A percentile compares a stretch with the other conserved stretches of the same genome.
Conservation (phyloP, 2,113 vertebrate genomes). For the Heloderma charlesbogerti region DNA sequence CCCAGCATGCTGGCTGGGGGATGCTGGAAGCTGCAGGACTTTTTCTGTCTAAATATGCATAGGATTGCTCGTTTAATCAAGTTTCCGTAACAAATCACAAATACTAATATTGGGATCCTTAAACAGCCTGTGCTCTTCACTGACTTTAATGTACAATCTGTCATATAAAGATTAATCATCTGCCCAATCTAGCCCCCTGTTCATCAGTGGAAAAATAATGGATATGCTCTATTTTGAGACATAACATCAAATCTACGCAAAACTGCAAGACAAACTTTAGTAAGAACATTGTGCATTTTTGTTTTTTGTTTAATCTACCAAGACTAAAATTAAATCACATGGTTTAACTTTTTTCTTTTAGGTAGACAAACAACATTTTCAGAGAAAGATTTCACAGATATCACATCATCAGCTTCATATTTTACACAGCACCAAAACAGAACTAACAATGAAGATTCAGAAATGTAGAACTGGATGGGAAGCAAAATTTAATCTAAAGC, state of each 20-base stretch:
- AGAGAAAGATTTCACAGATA: neutral
- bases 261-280: neutral
- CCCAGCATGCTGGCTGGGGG: too few species aligned
- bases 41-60: too few species aligned
- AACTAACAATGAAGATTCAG: fast-evolving
- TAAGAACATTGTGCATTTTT: neutral
- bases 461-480: neutral
- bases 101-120: constrained; percentile 16
- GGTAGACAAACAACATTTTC: neutral
- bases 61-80: neutral
- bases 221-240: constrained; percentile 29
- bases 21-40: too few species aligned
- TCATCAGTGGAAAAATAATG: constrained; percentile 39
- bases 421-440: fast-evolving
- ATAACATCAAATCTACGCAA: neutral
- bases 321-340: neutral
- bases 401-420: neutral
- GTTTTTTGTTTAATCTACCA: neutral
- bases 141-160: constrained; percentile 34
- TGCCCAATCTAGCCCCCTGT: neutral
- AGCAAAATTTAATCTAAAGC: neutral
- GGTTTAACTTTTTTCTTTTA: neutral
- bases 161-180: constrained; percentile 35
- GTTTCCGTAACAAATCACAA: constrained; percentile 30
- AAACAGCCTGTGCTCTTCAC: constrained; percentile 39